phyloP scores from a whole-genome alignment of 1,140 invertebrate species.

The Sycophila sp. region DNA sequence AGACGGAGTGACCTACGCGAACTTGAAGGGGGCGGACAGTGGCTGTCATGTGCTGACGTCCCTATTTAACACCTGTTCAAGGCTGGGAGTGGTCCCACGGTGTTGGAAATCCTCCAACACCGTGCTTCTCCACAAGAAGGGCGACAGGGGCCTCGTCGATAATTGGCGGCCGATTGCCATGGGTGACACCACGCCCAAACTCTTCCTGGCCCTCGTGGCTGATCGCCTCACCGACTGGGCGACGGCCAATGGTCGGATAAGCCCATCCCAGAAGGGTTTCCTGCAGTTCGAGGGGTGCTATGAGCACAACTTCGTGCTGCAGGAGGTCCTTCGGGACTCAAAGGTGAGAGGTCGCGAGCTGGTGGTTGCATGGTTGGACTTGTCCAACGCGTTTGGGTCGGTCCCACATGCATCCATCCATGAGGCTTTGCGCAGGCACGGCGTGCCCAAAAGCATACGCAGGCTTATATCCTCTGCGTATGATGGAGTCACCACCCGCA shows the following conservation, averaged over 20 bases:
- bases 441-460: conserved; percentile 19
- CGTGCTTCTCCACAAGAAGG: conserved; percentile 53
- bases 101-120: conserved; percentile 44
- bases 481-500: neutral
- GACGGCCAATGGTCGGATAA: conserved; percentile 31
- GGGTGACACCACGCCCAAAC: conserved; percentile 51
- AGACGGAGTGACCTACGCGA: neutral
- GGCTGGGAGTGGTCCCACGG: neutral
- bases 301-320: conserved; percentile 57
- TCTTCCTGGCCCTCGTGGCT: conserved; percentile 49
- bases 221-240: conserved; percentile 41
- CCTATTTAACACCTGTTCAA: neutral
- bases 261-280: conserved; percentile 49
- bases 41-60: neutral
- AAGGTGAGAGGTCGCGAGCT: conserved; percentile 18
- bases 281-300: conserved; percentile 49
- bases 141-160: conserved; percentile 35
- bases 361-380: conserved; percentile 52
- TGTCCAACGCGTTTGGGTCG: conserved; percentile 51
- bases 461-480: conserved; percentile 37
- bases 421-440: conserved; percentile 15
- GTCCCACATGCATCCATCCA: conserved; percentile 51
- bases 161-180: no score
- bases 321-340: conserved; percentile 41
- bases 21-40: neutral